These are phyloP conservation scores for Sprattus sprattus DNA, from an alignment of 2,113 vertebrate species.

Conservation along the genomic window DNA sequence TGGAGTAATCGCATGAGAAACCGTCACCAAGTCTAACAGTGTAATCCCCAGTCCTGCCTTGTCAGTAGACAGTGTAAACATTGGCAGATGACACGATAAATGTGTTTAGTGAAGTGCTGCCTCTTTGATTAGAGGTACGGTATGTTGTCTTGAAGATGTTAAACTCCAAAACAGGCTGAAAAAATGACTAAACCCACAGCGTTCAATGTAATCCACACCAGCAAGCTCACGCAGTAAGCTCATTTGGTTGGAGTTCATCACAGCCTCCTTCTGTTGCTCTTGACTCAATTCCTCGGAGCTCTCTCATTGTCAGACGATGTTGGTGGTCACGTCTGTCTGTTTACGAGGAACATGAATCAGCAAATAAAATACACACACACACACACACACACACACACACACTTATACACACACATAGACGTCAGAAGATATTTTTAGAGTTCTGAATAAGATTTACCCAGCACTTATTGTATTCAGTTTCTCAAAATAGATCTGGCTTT, in stretches of 20 bases:
- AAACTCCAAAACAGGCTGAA: background rate
- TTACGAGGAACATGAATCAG: background rate
- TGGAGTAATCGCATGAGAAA: too few relatives aligned
- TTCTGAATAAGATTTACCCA: background rate
- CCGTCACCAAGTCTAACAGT: background rate
- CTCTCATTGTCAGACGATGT: background rate
- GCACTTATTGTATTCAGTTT: background rate
- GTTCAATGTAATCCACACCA: too few relatives aligned
- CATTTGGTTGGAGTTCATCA: background rate
- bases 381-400: slow-evolving; percentile 12
- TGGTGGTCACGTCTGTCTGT: background rate
- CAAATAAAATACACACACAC: background rate
- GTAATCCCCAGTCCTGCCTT: background rate
- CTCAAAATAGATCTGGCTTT: background rate
- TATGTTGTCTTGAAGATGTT: background rate
- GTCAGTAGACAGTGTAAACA: background rate
- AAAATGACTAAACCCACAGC: background rate
- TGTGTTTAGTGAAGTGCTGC: background rate
- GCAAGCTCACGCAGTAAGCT: background rate
- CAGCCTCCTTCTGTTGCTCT: background rate
- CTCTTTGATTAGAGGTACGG: background rate
- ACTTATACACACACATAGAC: background rate
- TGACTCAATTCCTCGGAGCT: background rate
- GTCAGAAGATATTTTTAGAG: background rate
- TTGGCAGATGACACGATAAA: background rate